Evolutionary conservation across 2,113 vertebrate genomes (phyloP).

Genomic region (Parus major): DNA sequence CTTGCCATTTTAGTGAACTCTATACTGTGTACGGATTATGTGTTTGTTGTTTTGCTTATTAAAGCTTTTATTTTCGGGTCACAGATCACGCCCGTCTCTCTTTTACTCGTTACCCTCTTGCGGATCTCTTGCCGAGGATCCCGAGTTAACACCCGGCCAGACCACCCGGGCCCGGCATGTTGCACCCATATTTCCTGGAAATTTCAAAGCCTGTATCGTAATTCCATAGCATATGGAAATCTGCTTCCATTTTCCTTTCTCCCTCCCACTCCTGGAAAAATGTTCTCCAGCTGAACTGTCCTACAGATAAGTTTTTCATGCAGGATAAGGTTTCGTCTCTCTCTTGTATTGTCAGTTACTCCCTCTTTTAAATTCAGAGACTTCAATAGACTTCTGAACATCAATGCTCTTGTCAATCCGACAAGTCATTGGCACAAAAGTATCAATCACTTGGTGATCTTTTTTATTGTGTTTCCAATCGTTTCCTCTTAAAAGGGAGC

Average conservation of each 20-base stretch:
- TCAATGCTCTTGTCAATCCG: background rate
- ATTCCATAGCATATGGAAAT: background rate
- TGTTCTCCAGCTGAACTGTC: background rate
- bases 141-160: too few species aligned
- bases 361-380: background rate
- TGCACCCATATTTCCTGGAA: background rate
- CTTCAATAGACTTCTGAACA: background rate
- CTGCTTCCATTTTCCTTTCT: background rate
- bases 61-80: too few species aligned
- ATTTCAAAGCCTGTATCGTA: background rate
- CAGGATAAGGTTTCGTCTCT: background rate
- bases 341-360: background rate
- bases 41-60: too few species aligned
- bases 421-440: background rate
- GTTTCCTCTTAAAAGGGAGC: background rate
- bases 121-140: too few species aligned
- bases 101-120: too few species aligned
- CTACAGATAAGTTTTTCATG: background rate
- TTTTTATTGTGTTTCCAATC: background rate
- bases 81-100: too few species aligned
- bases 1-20: too few species aligned
- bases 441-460: background rate
- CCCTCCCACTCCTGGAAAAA: background rate
- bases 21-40: too few species aligned
- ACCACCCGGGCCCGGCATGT: too few species aligned